Conservation (phyloP, 2,888 invertebrate genomes). For the Tortricodes alternella region DNA sequence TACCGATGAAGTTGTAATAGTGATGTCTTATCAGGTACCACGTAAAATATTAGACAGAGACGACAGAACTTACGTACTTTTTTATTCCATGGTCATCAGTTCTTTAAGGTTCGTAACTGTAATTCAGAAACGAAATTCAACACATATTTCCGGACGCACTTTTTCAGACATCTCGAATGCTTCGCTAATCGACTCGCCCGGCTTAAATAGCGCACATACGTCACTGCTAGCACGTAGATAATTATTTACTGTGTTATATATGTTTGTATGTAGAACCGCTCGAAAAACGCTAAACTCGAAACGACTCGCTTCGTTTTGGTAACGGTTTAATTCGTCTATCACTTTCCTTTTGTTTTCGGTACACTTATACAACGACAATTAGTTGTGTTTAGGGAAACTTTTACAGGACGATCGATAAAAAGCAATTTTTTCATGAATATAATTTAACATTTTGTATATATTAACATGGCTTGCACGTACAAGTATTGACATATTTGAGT, state of each 20-base stretch:
- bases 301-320: conserved; percentile 58
- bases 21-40: too few species aligned
- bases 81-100: background rate
- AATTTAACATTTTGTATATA: too few species aligned
- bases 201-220: conserved; percentile 79
- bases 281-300: conserved; percentile 65
- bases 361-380: conserved; percentile 23
- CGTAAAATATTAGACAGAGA: too few species aligned
- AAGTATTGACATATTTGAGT: too few species aligned
- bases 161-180: conserved; percentile 1
- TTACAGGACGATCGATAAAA: conserved; percentile 2
- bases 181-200: conserved; percentile 40
- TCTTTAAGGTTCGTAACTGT: too few species aligned
- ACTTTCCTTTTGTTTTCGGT: conserved; percentile 43
- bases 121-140: too few species aligned
- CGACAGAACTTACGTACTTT: too few species aligned
- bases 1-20: too few species aligned
- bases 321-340: conserved; percentile 68
- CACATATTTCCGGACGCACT: background rate
- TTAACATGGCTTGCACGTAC: too few species aligned
- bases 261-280: conserved; percentile 53
- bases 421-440: background rate
- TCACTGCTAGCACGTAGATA: conserved; percentile 71
- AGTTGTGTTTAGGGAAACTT: conserved; percentile 7
- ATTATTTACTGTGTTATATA: conserved; percentile 70